phyloP scores from a whole-genome alignment of 53 echinoderm and acorn worm genomes.

The Zoroaster sp. region DNA sequence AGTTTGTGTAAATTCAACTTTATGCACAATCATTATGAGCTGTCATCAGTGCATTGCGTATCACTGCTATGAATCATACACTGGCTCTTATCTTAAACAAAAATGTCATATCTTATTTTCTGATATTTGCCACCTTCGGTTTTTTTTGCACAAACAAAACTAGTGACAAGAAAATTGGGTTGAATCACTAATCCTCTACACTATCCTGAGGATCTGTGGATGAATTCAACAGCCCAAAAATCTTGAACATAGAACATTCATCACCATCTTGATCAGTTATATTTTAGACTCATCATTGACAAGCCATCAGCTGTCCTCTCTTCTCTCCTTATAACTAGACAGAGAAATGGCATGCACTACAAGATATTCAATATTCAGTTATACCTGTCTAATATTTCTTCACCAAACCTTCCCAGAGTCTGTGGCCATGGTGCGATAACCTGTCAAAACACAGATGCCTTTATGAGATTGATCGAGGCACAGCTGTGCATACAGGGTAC shows the following conservation, averaged over 20 bases:
- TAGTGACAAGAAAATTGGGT: background rate
- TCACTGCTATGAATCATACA: background rate
- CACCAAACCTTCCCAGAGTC: background rate
- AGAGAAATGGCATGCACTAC: conserved; percentile 8
- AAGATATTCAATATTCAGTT: conserved; percentile 31
- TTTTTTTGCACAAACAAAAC: background rate
- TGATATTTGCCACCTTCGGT: background rate
- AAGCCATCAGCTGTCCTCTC: conserved; percentile 17
- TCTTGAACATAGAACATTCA: background rate
- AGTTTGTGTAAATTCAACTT: background rate
- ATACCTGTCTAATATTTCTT: conserved; percentile 41
- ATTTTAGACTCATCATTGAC: background rate
- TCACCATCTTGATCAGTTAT: background rate
- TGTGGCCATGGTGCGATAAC: conserved; percentile 31
- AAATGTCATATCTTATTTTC: background rate
- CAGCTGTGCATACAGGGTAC: conserved; percentile 41
- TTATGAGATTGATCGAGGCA: conserved; percentile 51
- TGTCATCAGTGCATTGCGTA: background rate
- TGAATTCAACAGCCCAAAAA: background rate
- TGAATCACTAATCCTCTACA: too few species aligned
- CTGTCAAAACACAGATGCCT: conserved; percentile 59
- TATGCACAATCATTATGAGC: background rate
- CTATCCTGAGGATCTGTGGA: background rate
- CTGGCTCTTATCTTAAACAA: background rate
- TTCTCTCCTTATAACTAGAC: background rate